Evolutionary conservation across 2,113 vertebrate species (phyloP).

Genomic region (Lynx canadensis): DNA sequence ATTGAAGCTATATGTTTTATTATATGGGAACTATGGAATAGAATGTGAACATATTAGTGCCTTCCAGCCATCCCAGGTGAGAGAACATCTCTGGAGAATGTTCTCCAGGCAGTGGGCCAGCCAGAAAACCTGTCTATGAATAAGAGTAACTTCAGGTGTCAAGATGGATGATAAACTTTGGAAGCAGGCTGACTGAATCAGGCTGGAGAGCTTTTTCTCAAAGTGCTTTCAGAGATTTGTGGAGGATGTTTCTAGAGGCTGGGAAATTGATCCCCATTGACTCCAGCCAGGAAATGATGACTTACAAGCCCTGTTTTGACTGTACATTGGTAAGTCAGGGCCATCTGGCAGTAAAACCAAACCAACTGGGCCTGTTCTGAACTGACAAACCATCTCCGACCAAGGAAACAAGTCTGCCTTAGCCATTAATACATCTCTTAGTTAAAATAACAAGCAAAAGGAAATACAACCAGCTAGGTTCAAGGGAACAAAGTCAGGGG

Average conservation of each 20-base stretch:
- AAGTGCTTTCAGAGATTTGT: conserved; percentile 58
- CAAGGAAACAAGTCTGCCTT: background rate
- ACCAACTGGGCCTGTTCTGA: background rate
- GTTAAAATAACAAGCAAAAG: conserved; percentile 20
- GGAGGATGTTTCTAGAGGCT: conserved; percentile 43
- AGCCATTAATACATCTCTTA: background rate
- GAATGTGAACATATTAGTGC: background rate
- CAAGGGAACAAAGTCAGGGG: background rate
- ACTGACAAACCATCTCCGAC: background rate
- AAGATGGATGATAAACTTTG: conserved; percentile 17
- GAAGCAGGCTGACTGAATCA: background rate
- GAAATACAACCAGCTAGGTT: background rate
- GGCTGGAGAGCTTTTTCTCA: conserved; percentile 1
- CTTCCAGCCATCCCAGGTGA: background rate
- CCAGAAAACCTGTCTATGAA: background rate
- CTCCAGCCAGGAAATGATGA: background rate
- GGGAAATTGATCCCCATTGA: conserved; percentile 36
- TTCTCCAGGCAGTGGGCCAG: background rate
- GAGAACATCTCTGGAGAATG: background rate
- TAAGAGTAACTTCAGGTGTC: background rate
- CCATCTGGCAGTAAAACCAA: conserved; percentile 4
- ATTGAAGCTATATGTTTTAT: background rate
- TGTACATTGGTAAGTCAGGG: background rate
- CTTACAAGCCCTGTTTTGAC: background rate
- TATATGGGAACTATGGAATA: background rate